Evolutionary conservation across 2,888 invertebrate genomes (phyloP), one percentile per base, ranked within the genome.

Genomic region (Malachius bipustulatus): DNA sequence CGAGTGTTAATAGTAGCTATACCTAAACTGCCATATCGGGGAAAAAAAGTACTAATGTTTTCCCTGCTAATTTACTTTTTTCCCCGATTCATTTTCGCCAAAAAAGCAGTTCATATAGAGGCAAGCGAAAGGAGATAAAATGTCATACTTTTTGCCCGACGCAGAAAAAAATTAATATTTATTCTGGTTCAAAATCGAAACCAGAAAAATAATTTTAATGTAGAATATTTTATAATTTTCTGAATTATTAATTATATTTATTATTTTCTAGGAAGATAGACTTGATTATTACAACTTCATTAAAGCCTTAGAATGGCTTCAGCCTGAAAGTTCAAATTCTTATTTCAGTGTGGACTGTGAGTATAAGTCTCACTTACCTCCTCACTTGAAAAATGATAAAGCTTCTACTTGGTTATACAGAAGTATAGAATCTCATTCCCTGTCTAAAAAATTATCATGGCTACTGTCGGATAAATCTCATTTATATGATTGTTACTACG

Each of bases 381-480:
- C 55, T 28, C 57, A 65, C 49, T 56, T 70, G 41, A 63, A 62
- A 43, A 58, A 60, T 14, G 65, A 69, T 38, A 70, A 65, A 51
- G 66, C 69, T 19, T 62, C 66, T 44, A 60, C 67, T 37, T 74
- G 73, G 73, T 49, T 65, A 12, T 62, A 59, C 47, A 57, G 52
- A 46, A 71, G 70, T 47, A 49, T 74, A 37, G 71, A 72, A 58
- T 67, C 62, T 45, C 70, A 72, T 46, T 63, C 68, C 13, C 51
- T 75, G 36, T 71, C 71, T 8, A 66, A 69, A 44, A 72, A 71
- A 50, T 54, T 79, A 26, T 71, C 73, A 4, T 70, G 73, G 65
- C 56, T 78, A 30, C 57, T 77, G 11, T 69, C 72, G 2, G 77
- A 78, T 51, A 68, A 69, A 45, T 67, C 71, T 37, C 71, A 78